A percentile compares a stretch with the other conserved stretches of the same genome.
Conservation (phyloP, 1,140 invertebrate genomes). For the Ladona fulva region DNA sequence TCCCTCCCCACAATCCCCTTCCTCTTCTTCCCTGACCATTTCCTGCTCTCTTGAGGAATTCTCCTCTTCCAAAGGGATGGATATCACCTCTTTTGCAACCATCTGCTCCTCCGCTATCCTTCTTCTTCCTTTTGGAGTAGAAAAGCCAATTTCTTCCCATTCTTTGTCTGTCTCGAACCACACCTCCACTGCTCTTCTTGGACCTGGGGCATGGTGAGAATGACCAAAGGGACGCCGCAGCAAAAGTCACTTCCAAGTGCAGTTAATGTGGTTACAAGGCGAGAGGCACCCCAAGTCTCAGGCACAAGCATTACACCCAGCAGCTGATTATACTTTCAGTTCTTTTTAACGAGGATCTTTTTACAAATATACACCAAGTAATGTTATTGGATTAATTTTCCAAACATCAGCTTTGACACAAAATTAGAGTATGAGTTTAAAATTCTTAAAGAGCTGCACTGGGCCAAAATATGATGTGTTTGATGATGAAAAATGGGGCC, state of each 20-base stretch:
- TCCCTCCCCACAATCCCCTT: neutral
- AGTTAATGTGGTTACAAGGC: neutral
- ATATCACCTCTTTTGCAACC: neutral
- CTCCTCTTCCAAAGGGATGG: neutral
- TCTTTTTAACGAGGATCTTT: no score
- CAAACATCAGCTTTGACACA: no score
- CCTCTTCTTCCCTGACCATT: neutral
- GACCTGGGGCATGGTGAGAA: constrained; percentile 6
- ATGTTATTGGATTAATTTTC: no score
- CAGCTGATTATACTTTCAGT: neutral
- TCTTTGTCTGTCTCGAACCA: neutral
- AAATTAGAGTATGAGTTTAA: no score
- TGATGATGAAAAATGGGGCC: neutral
- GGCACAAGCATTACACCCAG: neutral
- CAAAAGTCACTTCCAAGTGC: neutral
- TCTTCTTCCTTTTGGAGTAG: constrained; percentile 9
- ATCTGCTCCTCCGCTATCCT: neutral
- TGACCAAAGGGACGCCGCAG: neutral
- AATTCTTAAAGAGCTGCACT: neutral
- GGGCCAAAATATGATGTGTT: neutral
- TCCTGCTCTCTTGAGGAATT: neutral
- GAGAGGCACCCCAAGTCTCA: neutral
- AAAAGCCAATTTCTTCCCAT: constrained; percentile 9
- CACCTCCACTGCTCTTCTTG: neutral
- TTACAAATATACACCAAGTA: no score